These are phyloP conservation scores for Columba livia DNA, from an alignment of 2,113 vertebrate genomes.

Conservation along the genomic window DNA sequence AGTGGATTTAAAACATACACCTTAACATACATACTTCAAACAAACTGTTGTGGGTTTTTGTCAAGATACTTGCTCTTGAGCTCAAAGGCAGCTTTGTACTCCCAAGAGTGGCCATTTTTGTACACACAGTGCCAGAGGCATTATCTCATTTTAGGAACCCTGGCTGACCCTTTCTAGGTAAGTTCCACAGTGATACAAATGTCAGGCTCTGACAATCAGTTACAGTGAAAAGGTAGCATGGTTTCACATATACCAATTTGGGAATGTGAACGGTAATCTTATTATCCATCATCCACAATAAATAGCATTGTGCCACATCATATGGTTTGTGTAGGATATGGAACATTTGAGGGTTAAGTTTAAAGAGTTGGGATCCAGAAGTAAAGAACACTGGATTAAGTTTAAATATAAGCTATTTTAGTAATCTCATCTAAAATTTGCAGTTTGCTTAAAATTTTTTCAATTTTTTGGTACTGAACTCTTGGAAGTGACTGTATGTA, in stretches of 20 bases:
- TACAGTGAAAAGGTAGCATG: background rate
- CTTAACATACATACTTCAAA: background rate
- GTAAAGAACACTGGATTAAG: background rate
- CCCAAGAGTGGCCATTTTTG: background rate
- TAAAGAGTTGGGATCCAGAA: background rate
- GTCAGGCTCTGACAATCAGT: background rate
- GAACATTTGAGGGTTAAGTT: background rate
- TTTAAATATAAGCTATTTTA: background rate
- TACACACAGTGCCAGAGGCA: background rate
- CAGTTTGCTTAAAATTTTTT: background rate
- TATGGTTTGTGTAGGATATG: background rate
- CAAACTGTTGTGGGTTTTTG: accelerated
- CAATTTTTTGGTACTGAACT: background rate
- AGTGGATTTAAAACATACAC: background rate
- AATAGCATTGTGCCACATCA: background rate
- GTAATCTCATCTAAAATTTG: background rate
- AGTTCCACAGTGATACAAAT: background rate
- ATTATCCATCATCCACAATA: background rate
- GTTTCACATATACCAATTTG: background rate
- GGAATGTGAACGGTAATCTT: background rate
- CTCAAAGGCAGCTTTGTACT: background rate
- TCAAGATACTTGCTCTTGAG: background rate
- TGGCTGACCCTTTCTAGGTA: background rate
- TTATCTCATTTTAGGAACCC: background rate
- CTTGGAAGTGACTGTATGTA: background rate